Evolutionary conservation across 2,797 vertebrate genomes (phyloP), one percentile per base, ranked within the genome.

Genomic region (Dendrocincla fuliginosa): DNA sequence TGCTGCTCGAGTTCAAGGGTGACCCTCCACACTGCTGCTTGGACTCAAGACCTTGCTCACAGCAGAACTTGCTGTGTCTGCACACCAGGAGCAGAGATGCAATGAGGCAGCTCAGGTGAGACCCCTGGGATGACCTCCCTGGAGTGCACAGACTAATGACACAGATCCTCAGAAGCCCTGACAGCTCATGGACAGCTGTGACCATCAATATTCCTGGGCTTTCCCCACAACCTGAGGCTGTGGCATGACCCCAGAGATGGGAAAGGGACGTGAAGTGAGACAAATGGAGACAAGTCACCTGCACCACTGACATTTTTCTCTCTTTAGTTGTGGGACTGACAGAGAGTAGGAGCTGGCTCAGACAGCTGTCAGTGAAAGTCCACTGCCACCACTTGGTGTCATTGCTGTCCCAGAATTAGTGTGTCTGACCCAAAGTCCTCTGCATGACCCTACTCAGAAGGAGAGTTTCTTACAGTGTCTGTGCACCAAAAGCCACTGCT

Each of bases 331-430:
- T 25, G 41, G n/a, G 39, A 32, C 18, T 20, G 64, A 18, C n/a
- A 44, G 24, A 3, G 16, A 80, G 42, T 5, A 74, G 64, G 23
- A 87, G 49, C 56, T 74, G 56, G 16, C 47, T 82, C 44, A 42
- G 37, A 37, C 10, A 7, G 19, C 4, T 16, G 25, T 8, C 57
- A 57, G 33, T 47, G 60, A 16, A 33, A 42, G 39, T 28, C 33
- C 44, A 6, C 3, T 67, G 71, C 46, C 56, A 79, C 94, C 96
- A 39, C 91, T 79, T 84, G 93, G 89, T 95, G 96, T 92, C 93
- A 69, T 84, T 50, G 82, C 63, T 35, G 75, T 57, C 57, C 46
- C 75, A 63, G 87, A 27, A 33, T 79, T 19, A 32, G 77, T 3
- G 47, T 61, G 47, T 33, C 49, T 74, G 61, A 57, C 39, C 33